A percentile compares a stretch with the other conserved stretches of the same genome.
Evolutionary conservation across 2,888 invertebrate genomes (phyloP).

Genomic region (Notodonta dromedarius): DNA sequence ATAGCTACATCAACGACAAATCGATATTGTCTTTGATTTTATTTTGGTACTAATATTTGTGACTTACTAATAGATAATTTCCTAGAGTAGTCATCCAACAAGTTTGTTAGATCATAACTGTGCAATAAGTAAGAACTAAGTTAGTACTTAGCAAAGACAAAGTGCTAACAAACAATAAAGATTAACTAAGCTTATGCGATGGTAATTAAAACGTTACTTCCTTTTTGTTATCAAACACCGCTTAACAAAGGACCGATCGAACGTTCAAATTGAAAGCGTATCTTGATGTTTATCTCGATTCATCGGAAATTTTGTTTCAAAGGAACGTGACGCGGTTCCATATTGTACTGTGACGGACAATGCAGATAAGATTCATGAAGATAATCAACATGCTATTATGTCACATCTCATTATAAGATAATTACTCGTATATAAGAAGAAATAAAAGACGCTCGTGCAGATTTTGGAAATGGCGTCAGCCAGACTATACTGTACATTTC

Average conservation of each 20-base stretch:
- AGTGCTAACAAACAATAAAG: slow-evolving; percentile 8
- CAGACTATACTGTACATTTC: slow-evolving; percentile 47
- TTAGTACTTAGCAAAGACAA: background rate
- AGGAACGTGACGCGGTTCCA: slow-evolving; percentile 48
- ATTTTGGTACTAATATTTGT: too few relatives aligned
- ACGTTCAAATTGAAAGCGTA: slow-evolving; percentile 23
- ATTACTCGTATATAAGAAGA: slow-evolving; percentile 59
- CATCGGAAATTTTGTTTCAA: slow-evolving; percentile 34
- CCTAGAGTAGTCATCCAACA: too few relatives aligned
- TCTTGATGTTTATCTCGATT: slow-evolving; percentile 38
- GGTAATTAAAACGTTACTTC: background rate
- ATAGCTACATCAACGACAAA: too few relatives aligned
- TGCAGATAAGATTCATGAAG: slow-evolving; percentile 48
- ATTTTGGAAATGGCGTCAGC: slow-evolving; percentile 62
- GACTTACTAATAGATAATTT: too few relatives aligned
- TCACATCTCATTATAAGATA: slow-evolving; percentile 50
- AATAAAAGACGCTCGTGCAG: slow-evolving; percentile 45
- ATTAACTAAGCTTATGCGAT: background rate
- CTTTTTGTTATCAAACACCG: background rate
- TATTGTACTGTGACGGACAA: slow-evolving; percentile 30
- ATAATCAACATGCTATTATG: slow-evolving; percentile 47
- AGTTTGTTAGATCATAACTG: background rate
- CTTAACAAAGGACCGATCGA: background rate
- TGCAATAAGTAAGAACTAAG: background rate
- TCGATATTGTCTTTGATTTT: too few relatives aligned